Conservation (phyloP, 2,888 invertebrate genomes). For the Drosophila mayaguana region DNA sequence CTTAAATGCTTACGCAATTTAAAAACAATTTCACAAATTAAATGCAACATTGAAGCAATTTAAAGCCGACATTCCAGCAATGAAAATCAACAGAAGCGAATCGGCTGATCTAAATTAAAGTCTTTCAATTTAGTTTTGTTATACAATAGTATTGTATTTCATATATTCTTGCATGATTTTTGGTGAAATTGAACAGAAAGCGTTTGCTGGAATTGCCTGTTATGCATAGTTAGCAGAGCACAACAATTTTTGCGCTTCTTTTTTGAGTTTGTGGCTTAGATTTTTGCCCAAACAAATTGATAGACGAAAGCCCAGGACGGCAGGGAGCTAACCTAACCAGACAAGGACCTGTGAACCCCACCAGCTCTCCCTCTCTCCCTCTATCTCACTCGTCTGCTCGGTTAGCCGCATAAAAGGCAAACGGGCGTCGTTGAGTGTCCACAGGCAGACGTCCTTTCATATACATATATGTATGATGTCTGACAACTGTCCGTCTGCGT, state of each 20-base stretch:
- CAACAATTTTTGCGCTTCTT: slow-evolving; percentile 27
- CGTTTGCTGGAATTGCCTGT: slow-evolving; percentile 17
- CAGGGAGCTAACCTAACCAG: slow-evolving; percentile 16
- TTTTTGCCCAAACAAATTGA: slow-evolving; percentile 52
- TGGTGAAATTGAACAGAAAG: slow-evolving; percentile 14
- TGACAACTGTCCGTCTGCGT: slow-evolving; percentile 54
- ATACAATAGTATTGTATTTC: neutral
- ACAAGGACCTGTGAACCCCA: slow-evolving; percentile 19
- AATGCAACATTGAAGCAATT: slow-evolving; percentile 8
- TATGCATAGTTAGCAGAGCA: slow-evolving; percentile 16
- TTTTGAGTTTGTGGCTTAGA: slow-evolving; percentile 32
- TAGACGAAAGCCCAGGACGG: slow-evolving; percentile 29
- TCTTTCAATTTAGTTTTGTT: neutral
- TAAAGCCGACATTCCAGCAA: neutral
- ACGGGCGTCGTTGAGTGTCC: slow-evolving; percentile 34
- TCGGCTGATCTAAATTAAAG: too few species aligned
- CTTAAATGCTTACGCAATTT: slow-evolving; percentile 21
- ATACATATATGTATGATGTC: slow-evolving; percentile 51
- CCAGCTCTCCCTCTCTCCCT: neutral
- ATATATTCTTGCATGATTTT: neutral
- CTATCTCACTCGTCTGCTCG: slow-evolving; percentile 1
- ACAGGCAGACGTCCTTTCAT: slow-evolving; percentile 34
- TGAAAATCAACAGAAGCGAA: neutral
- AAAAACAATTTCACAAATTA: slow-evolving; percentile 17
- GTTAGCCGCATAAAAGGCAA: slow-evolving; percentile 52